A percentile compares a stretch with the other conserved stretches of the same genome.
phyloP scores from a whole-genome alignment of 2,113 vertebrate species.

The Gallinago undulata region DNA sequence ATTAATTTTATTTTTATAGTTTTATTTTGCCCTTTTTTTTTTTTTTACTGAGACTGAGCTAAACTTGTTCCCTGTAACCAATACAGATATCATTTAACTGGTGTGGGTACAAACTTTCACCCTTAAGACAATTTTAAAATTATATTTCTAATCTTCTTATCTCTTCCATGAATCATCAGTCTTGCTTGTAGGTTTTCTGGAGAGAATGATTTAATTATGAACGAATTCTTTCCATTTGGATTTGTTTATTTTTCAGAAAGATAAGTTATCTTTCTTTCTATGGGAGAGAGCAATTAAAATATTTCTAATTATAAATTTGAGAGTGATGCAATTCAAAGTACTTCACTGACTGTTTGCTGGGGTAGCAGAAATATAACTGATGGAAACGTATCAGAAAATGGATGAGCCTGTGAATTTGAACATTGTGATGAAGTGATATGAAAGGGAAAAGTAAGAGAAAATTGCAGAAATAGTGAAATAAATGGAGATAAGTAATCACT shows the following conservation, averaged over 20 bases:
- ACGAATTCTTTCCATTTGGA: constrained; percentile 39
- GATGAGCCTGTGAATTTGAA: neutral
- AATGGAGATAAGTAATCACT: neutral
- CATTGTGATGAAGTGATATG: neutral
- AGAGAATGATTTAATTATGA: constrained; percentile 52
- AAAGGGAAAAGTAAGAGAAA: neutral
- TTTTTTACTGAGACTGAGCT: neutral
- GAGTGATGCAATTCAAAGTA: neutral
- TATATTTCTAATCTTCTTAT: constrained; percentile 44
- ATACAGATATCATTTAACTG: neutral
- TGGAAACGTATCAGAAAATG: neutral
- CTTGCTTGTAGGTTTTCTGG: constrained; percentile 42
- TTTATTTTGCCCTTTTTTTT: neutral
- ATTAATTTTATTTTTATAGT: neutral
- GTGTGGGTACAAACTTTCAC: constrained; percentile 9
- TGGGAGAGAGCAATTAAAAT: neutral
- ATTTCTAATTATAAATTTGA: constrained; percentile 10
- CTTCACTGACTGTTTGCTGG: neutral
- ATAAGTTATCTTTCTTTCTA: constrained; percentile 49
- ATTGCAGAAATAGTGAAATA: neutral
- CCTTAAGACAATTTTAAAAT: constrained; percentile 39
- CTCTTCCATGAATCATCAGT: neutral
- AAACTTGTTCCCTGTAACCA: neutral
- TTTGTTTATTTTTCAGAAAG: constrained; percentile 41
- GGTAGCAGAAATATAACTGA: neutral